phyloP scores from a whole-genome alignment of 2,888 invertebrate genomes.

The Drosophila limbata region DNA sequence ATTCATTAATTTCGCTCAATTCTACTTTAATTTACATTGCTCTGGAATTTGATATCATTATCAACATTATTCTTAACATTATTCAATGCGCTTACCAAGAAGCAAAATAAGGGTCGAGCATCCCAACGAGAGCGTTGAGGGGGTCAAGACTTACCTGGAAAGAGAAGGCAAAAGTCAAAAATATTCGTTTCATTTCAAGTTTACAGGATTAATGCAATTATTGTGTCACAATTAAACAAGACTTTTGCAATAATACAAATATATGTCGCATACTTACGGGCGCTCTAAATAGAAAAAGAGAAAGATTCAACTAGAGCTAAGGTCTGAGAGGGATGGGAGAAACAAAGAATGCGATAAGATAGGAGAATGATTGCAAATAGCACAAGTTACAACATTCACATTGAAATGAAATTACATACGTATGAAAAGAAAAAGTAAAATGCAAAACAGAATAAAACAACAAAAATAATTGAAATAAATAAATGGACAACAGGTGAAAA shows the following conservation, averaged over 20 bases:
- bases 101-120: conserved; percentile 2
- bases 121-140: background rate
- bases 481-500: conserved; percentile 44
- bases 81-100: conserved; percentile 32
- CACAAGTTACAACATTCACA: conserved; percentile 18
- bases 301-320: background rate
- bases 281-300: background rate
- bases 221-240: background rate
- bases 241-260: conserved; percentile 11
- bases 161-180: conserved; percentile 18
- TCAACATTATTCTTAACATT: conserved; percentile 7
- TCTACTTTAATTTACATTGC: background rate
- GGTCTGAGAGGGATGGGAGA: background rate
- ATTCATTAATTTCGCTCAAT: background rate
- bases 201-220: conserved; percentile 14
- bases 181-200: conserved; percentile 20
- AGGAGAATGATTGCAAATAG: conserved; percentile 5
- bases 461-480: conserved; percentile 25
- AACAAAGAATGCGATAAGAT: background rate
- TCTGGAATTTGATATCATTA: background rate
- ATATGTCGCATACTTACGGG: conserved; percentile 15
- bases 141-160: conserved; percentile 40
- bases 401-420: conserved; percentile 5
- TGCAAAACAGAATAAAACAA: conserved; percentile 7
- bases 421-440: background rate